These are phyloP conservation scores for Percopsis transmontana DNA, from an alignment of 2,113 vertebrate genomes.

Conservation along the genomic window DNA sequence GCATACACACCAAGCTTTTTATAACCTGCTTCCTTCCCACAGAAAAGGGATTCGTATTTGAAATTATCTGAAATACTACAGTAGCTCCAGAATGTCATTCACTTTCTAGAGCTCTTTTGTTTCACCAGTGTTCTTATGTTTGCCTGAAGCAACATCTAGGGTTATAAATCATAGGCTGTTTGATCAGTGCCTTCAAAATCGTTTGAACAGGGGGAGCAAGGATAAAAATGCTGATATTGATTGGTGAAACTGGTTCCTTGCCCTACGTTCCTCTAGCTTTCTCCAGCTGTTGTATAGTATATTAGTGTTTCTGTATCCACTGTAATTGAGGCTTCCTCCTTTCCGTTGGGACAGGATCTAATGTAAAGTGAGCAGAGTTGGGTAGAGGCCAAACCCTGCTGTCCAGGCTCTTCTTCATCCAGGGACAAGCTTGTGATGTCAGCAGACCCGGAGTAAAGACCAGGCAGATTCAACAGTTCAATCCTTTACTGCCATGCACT, in stretches of 20 bases:
- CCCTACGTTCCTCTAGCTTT: not conserved
- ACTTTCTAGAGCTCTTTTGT: slow-evolving; percentile 10
- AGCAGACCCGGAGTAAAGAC: slow-evolving; percentile 58
- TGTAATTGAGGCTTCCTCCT: slow-evolving; percentile 21
- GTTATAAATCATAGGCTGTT: not conserved
- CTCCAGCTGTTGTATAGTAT: not conserved
- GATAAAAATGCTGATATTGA: not conserved
- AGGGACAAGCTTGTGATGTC: slow-evolving; percentile 54
- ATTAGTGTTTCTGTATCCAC: slow-evolving; percentile 45
- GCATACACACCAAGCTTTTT: slow-evolving; percentile 67
- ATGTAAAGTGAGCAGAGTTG: slow-evolving; percentile 52
- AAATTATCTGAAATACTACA: no score
- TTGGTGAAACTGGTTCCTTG: not conserved
- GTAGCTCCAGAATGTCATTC: slow-evolving; percentile 38
- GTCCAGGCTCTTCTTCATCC: slow-evolving; percentile 48
- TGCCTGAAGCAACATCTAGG: not conserved
- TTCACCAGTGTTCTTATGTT: not conserved
- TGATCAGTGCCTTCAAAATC: not conserved
- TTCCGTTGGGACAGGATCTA: slow-evolving; percentile 12
- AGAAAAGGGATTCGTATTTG: no score
- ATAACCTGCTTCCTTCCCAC: slow-evolving; percentile 27
- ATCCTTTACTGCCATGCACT: slow-evolving; percentile 27
- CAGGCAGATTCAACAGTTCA: slow-evolving; percentile 14
- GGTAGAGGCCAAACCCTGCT: slow-evolving; percentile 40
- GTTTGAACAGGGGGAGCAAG: not conserved